Base-by-base conservation (phyloP, 2,888 invertebrate genomes). In the Scaptomyza flava region DNA sequence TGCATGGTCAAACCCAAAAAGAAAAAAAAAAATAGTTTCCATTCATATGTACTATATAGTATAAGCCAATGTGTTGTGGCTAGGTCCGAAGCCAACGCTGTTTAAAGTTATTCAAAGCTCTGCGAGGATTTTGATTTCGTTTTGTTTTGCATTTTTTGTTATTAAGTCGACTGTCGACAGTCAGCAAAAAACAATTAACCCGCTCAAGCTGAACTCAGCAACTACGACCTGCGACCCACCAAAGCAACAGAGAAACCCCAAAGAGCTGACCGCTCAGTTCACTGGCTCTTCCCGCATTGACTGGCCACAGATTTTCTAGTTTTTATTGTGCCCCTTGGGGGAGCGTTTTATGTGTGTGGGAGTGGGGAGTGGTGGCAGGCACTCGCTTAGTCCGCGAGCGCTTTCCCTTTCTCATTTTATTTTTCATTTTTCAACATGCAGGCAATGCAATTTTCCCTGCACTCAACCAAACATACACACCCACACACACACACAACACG, bases 71-170 rank as follows among this genome's bases (percentile, higher is more conserved):
- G 84, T 87, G 81, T 84, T 81, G 85, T 63, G 87, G 79, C 46
- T 0, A 27, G 27, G 0, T 27, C 6, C 1, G 23, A 23, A 23
- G 23, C 23, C 43, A 59, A 46, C 56, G 56, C 68, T 72, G 87
- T 61, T 78, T 75, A 85, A 85, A 81, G 79, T 87, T 81, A 87
- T 87, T 84, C 72, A 78, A 78, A 84, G 85, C 85, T 84, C 46
- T 53, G 60, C 51, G 53, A 52, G 65, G 7, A 46, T 53, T 52
- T 73, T 47, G 60, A n/a, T 59, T 60, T 59, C 53, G 30, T 56
- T 61, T 54, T n/a, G 23, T 41, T 56, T 50, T 36, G 3, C 12
- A 20, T 48, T 23, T 57, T 14, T 52, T 60, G 34, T 36, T 48
- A 60, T 56, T 61, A 57, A 67, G 57, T 62, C 54, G 52, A 59